These are phyloP conservation scores for Oriolus oriolus DNA, from an alignment of 2,113 vertebrate species.

Conservation along the genomic window DNA sequence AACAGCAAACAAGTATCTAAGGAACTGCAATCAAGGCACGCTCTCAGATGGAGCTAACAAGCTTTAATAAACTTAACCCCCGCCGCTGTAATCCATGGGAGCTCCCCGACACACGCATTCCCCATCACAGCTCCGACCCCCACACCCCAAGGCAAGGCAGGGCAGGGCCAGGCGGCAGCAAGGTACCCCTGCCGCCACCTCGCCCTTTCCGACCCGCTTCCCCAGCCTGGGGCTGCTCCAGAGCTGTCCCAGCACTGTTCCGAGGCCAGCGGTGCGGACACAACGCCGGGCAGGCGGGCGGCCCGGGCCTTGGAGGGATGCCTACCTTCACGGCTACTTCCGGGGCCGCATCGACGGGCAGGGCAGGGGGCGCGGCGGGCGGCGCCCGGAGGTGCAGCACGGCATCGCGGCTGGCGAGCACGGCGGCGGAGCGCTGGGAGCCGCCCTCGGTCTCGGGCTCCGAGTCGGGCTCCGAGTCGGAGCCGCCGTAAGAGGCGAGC, in stretches of 20 bases:
- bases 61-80: not conserved
- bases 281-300: not conserved
- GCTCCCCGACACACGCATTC: too few relatives aligned
- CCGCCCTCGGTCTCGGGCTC: constrained; percentile 76
- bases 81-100: not conserved
- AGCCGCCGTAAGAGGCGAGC: constrained; percentile 87
- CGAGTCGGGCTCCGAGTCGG: constrained; percentile 83
- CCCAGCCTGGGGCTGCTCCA: not conserved
- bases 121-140: not conserved
- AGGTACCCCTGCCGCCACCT: rapidly evolving
- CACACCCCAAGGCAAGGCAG: too few relatives aligned
- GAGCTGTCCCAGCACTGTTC: not conserved
- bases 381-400: constrained; percentile 73
- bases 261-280: too few relatives aligned
- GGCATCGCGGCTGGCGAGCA: constrained; percentile 70
- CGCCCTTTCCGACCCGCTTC: too few relatives aligned
- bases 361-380: constrained; percentile 47
- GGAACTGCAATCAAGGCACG: not conserved
- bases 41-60: rapidly evolving
- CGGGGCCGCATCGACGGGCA: constrained; percentile 51
- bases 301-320: not conserved
- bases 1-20: too few relatives aligned
- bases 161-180: not conserved
- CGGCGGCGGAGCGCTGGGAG: constrained; percentile 10
- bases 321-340: constrained; percentile 87